phyloP scores from a whole-genome alignment of 2,888 invertebrate species.

The Acrocyrtus sp. region DNA sequence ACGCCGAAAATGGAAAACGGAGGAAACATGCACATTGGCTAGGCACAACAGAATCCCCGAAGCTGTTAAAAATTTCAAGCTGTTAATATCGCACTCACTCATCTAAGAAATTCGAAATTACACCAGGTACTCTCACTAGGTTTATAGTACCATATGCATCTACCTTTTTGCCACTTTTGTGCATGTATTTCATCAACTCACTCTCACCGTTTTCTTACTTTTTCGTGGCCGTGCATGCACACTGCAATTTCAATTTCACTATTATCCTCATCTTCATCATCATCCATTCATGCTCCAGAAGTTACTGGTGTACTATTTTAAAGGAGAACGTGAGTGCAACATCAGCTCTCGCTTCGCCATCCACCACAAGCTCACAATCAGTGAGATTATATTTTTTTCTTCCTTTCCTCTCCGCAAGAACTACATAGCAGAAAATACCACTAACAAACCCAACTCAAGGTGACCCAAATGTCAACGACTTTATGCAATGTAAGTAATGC shows the following conservation, averaged over 20 bases:
- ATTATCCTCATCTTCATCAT: background rate
- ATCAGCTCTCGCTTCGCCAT: no score
- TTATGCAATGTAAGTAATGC: constrained; percentile 14
- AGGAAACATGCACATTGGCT: no score
- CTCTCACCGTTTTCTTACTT: background rate
- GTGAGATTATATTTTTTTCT: background rate
- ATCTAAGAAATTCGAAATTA: no score
- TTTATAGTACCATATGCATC: no score
- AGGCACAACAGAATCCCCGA: no score
- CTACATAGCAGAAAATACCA: constrained; percentile 13
- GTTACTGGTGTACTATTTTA: constrained; percentile 2
- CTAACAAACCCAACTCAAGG: constrained; percentile 53
- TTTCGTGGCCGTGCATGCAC: constrained; percentile 11
- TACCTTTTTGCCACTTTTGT: no score
- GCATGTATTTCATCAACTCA: no score
- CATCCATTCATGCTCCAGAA: constrained; percentile 34
- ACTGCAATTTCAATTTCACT: constrained; percentile 21
- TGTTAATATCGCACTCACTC: no score
- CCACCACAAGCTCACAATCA: no score
- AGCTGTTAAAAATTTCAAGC: no score
- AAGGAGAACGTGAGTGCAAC: constrained; percentile 29
- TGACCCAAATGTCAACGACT: constrained; percentile 59
- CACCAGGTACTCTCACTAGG: no score
- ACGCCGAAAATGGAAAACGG: no score
- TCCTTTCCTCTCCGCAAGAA: background rate